Base-by-base conservation (phyloP, 2,113 vertebrate species). In the Equus quagga region DNA sequence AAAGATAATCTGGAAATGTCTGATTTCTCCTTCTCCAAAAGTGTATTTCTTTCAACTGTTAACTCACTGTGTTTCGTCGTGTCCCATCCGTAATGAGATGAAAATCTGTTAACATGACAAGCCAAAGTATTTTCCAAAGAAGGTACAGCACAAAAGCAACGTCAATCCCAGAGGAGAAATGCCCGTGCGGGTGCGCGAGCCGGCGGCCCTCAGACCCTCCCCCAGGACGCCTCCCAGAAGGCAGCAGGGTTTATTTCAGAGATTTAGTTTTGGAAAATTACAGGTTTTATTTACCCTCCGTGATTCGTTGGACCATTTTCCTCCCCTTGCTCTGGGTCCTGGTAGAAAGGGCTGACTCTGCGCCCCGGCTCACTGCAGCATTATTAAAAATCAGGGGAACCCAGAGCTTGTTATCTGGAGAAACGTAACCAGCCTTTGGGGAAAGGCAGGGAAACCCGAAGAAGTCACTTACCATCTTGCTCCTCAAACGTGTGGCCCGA, bases 301-400 rank as follows among this genome's bases (percentile, higher is more conserved):
- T 62, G 24, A 23, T 78, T 24, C 36, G 15, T 83, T 78, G 28
- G 15, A 13, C 21, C 44, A 17, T 19, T 2, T 23, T 81, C 69
- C 36, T 58, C 6, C 64, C 60, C 36, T 54, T 2, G 33, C 4
- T 65, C 62, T 91, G 28, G 86, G 51, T 46, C 31, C 24, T 13
- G 33, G 36, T 21, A 15, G 54, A 31, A 67, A 80, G 36, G 14
- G 31, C 1, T 23, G 15, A 49, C 36, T 4, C 21, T 41, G 84
- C 6, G n/a, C 9, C 24, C 24, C 51, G 41, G 26, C 17, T 62
- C 41, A 41, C 6, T 7, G 67, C 28, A 46, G 26, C 54, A 17
- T 26, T 6, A 11, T 46, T n/a, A 56, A 56, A 26, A 56, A 15
- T 5, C 0, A 1, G 18, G 28, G 26, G 1, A 54, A 7, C 26